A percentile compares a stretch with the other conserved stretches of the same genome.
Conservation (phyloP, 2,888 invertebrate species). For the Diabrotica balteata region DNA sequence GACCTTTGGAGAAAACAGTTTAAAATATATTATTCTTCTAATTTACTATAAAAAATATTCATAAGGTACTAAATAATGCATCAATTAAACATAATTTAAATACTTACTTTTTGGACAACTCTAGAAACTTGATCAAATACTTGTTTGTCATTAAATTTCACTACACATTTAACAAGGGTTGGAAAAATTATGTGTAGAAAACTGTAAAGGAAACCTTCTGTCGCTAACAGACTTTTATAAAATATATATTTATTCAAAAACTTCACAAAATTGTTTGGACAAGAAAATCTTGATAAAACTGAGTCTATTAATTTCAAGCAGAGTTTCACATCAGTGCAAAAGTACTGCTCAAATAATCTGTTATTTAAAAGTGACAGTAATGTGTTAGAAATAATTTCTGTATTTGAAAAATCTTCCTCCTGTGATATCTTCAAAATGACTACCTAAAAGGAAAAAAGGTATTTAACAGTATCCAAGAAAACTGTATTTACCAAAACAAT, state of each 20-base stretch:
- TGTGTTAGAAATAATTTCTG: slow-evolving; percentile 13
- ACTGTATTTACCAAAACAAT: too few species aligned
- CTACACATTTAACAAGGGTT: slow-evolving; percentile 34
- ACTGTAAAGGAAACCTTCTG: slow-evolving; percentile 27
- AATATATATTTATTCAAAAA: slow-evolving; percentile 38
- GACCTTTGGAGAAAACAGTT: too few species aligned
- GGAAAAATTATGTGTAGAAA: slow-evolving; percentile 38
- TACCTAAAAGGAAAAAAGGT: neutral
- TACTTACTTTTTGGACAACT: slow-evolving; percentile 46
- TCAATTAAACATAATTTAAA: slow-evolving; percentile 14
- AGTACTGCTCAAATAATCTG: slow-evolving; percentile 48
- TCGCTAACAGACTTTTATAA: slow-evolving; percentile 31
- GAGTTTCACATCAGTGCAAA: slow-evolving; percentile 44
- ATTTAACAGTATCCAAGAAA: too few species aligned
- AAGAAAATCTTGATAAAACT: slow-evolving; percentile 33
- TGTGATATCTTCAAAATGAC: slow-evolving; percentile 9
- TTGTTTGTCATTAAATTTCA: slow-evolving; percentile 36
- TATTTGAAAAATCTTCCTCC: neutral
- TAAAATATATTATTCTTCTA: too few species aligned
- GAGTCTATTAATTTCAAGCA: slow-evolving; percentile 46
- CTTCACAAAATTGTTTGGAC: slow-evolving; percentile 19
- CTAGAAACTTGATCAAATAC: slow-evolving; percentile 41
- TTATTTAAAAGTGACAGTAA: slow-evolving; percentile 36
- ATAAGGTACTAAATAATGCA: too few species aligned
- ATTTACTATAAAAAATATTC: too few species aligned